Conservation (phyloP, 2,797 vertebrate genomes). For the Poecile montanus region DNA sequence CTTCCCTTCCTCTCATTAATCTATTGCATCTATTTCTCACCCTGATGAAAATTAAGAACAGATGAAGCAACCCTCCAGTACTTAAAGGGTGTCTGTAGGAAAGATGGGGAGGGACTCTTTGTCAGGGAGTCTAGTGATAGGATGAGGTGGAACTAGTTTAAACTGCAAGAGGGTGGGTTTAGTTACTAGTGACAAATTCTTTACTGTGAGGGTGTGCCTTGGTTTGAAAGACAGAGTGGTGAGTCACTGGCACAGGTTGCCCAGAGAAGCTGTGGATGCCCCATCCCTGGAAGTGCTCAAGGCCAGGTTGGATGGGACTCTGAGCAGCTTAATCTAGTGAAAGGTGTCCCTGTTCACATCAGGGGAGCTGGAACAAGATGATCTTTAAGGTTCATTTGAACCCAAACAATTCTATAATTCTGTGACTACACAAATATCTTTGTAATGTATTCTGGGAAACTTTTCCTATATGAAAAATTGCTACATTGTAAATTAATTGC, state of each 20-base stretch:
- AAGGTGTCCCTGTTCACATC: neutral
- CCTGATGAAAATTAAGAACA: neutral
- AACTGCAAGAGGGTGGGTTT: neutral
- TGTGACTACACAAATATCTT: neutral
- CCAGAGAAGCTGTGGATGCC: neutral
- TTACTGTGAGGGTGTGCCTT: neutral
- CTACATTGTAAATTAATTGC: neutral
- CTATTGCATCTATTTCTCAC: neutral
- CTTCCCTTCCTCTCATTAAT: neutral
- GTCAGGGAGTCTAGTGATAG: neutral
- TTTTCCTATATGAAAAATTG: neutral
- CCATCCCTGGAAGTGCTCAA: neutral
- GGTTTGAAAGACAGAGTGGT: too few relatives aligned
- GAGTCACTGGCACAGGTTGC: neutral
- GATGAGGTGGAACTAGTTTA: neutral
- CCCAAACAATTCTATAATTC: neutral
- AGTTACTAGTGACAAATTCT: neutral
- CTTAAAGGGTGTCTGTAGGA: neutral
- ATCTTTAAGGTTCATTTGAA: neutral
- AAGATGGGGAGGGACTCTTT: neutral
- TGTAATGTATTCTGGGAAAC: neutral
- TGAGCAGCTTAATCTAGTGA: neutral
- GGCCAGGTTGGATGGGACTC: neutral
- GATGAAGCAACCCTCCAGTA: neutral
- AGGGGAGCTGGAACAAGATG: neutral